Conservation (phyloP, 1,140 invertebrate species). For the Nebria ingens region DNA sequence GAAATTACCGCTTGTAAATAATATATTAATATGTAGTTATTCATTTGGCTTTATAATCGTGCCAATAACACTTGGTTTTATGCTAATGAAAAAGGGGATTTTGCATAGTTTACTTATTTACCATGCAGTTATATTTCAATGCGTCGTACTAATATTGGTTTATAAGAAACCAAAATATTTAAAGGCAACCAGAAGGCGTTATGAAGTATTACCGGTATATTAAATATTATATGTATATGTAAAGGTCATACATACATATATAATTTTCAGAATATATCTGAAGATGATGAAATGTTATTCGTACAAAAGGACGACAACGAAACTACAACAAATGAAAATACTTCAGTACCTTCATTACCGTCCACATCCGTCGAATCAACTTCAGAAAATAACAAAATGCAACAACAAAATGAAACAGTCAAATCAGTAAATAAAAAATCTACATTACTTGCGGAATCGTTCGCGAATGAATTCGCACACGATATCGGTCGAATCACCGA, state of each 20-base stretch:
- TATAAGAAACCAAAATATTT: neutral
- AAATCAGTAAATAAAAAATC: no score
- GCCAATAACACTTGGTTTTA: neutral
- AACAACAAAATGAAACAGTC: no score
- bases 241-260: no score
- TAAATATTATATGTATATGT: neutral
- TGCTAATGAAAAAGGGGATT: neutral
- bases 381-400: neutral
- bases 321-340: neutral
- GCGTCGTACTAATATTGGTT: slow-evolving; percentile 10
- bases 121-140: neutral
- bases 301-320: slow-evolving; percentile 23
- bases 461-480: slow-evolving; percentile 17
- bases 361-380: neutral
- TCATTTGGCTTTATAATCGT: neutral
- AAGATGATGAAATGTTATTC: slow-evolving; percentile 19
- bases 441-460: neutral
- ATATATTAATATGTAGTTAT: neutral
- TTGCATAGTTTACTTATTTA: neutral
- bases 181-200: slow-evolving; percentile 12
- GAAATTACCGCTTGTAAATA: neutral
- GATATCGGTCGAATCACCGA: slow-evolving; percentile 34
- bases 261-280: neutral
- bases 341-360: neutral
- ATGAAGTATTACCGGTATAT: slow-evolving; percentile 29